These are phyloP conservation scores for Perizoma affinitatum DNA, from an alignment of 2,888 invertebrate genomes.

Conservation along the genomic window DNA sequence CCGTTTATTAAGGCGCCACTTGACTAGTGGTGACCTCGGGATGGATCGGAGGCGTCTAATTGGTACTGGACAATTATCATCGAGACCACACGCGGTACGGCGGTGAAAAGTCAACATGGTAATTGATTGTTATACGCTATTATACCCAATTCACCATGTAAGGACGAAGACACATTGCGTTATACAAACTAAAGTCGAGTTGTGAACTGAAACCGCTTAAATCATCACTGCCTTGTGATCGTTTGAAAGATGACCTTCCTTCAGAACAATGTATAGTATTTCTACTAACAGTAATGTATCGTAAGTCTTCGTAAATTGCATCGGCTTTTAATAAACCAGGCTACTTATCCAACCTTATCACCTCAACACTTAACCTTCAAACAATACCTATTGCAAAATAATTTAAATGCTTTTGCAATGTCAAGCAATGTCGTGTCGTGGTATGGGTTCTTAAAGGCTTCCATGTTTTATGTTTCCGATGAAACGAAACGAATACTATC, in stretches of 20 bases:
- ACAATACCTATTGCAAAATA: conserved; percentile 18
- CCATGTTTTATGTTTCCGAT: conserved; percentile 37
- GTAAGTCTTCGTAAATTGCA: conserved; percentile 4
- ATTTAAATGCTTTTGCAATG: conserved; percentile 29
- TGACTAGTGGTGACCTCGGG: conserved; percentile 55
- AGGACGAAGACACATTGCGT: not conserved
- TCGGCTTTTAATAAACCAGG: conserved; percentile 3
- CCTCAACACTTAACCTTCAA: conserved; percentile 25
- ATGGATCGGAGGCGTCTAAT: conserved; percentile 57
- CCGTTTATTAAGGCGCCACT: conserved; percentile 49
- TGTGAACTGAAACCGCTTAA: not conserved
- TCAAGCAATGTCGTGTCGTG: conserved; percentile 35
- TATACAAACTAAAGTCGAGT: not conserved
- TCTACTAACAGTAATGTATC: conserved; percentile 9
- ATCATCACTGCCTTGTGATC: not conserved
- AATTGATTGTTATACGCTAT: conserved; percentile 43
- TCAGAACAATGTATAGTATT: conserved; percentile 14
- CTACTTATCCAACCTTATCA: conserved; percentile 22
- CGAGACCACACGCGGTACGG: conserved; percentile 62
- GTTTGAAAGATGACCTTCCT: conserved; percentile 13
- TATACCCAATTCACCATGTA: conserved; percentile 1
- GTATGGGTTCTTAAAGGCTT: conserved; percentile 20
- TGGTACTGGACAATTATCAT: conserved; percentile 54
- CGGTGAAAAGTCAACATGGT: conserved; percentile 63
- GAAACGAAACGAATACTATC: conserved; percentile 17